Evolutionary conservation across 1,140 invertebrate genomes (phyloP).

Genomic region (Tetranychus cinnabarinus): DNA sequence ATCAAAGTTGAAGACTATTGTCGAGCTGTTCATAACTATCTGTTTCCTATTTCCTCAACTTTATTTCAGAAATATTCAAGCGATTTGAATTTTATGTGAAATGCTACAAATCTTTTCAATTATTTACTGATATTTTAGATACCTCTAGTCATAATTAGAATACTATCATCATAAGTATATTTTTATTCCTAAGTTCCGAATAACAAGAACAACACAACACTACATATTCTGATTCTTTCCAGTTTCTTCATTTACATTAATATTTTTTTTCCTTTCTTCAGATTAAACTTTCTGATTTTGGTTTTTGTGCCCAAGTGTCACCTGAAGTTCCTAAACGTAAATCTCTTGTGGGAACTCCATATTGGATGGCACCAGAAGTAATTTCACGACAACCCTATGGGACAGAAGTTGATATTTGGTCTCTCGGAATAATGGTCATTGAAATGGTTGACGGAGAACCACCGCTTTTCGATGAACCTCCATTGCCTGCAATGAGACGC

Average conservation of each 20-base stretch:
- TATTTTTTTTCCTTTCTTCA: constrained; percentile 15
- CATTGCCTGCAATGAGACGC: constrained; percentile 82
- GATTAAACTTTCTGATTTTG: constrained; percentile 95
- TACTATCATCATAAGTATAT: no score
- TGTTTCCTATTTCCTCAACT: no score
- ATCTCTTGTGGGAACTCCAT: constrained; percentile 89
- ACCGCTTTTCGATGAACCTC: constrained; percentile 96
- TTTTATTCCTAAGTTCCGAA: no score
- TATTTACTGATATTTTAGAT: no score
- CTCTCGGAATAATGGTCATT: constrained; percentile 71
- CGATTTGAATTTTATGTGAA: no score
- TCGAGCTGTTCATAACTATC: no score
- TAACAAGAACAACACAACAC: no score
- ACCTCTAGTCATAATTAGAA: no score
- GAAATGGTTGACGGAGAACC: constrained; percentile 42
- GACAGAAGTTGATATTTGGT: constrained; percentile 45
- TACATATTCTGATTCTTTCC: not conserved
- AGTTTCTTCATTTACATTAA: not conserved
- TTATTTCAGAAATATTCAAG: no score
- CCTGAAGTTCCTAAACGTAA: constrained; percentile 86
- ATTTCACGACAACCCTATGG: constrained; percentile 90
- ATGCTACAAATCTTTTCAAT: no score
- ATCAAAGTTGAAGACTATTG: no score
- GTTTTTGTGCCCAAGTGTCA: constrained; percentile 91
- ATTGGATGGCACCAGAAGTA: constrained; percentile 69